These are phyloP conservation scores for Anolis carolinensis DNA, from an alignment of 2,113 vertebrate species.

Conservation along the genomic window DNA sequence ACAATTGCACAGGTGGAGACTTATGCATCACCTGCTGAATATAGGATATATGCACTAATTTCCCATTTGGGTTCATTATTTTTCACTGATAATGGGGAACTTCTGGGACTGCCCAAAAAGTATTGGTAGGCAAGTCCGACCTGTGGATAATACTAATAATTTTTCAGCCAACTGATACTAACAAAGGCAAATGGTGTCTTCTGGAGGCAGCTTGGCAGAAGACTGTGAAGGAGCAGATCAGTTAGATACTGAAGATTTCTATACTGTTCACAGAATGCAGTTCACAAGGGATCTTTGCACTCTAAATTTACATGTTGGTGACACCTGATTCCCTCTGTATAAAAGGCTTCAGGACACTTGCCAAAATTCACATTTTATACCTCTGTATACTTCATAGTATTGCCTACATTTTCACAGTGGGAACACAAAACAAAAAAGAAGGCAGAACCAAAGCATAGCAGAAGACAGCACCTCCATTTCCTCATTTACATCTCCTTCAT, in stretches of 20 bases:
- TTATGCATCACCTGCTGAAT: too few relatives aligned
- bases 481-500: neutral
- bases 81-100: too few relatives aligned
- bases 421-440: neutral
- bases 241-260: neutral
- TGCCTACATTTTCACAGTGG: neutral
- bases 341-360: neutral
- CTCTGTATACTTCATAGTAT: neutral
- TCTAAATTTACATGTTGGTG: neutral
- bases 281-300: neutral
- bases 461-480: neutral
- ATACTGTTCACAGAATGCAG: neutral
- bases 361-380: neutral
- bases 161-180: neutral
- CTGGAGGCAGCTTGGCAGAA: neutral
- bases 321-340: neutral
- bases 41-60: too few relatives aligned
- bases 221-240: neutral
- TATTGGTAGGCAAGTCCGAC: too few relatives aligned
- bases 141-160: too few relatives aligned
- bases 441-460: neutral
- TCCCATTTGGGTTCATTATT: too few relatives aligned
- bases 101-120: too few relatives aligned
- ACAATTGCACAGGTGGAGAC: too few relatives aligned
- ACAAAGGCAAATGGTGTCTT: neutral